These are phyloP conservation scores for Lordiphosa collinella DNA, from an alignment of 1,140 invertebrate genomes.

Conservation along the genomic window DNA sequence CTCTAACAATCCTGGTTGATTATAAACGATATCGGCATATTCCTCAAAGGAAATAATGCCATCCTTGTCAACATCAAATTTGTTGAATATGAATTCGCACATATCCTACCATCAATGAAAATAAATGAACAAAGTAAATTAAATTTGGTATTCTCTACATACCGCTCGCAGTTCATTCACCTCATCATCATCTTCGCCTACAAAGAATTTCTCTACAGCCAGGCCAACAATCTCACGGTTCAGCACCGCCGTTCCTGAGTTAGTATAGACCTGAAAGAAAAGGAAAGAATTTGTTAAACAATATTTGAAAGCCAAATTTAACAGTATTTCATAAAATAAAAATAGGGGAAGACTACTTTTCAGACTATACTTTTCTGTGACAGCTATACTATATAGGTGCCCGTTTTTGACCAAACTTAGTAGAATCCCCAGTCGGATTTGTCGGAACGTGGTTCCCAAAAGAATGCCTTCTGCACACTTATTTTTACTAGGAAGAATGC, in stretches of 20 bases:
- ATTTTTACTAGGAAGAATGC: too few species aligned
- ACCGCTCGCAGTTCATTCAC: constrained; percentile 64
- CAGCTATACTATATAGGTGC: too few species aligned
- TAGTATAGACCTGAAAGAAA: constrained; percentile 54
- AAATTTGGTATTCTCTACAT: background rate
- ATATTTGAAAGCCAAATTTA: too few species aligned
- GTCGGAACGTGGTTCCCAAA: too few species aligned
- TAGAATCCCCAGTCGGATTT: too few species aligned
- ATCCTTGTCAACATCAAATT: constrained; percentile 90
- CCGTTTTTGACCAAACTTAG: too few species aligned
- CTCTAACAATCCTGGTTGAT: constrained; percentile 86
- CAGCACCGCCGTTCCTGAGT: constrained; percentile 27
- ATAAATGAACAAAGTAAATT: background rate
- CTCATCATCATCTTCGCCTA: constrained; percentile 68
- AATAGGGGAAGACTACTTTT: too few species aligned
- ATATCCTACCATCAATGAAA: constrained; percentile 82
- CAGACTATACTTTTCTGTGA: too few species aligned
- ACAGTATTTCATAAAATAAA: too few species aligned
- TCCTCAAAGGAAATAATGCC: constrained; percentile 88
- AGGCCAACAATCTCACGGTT: constrained; percentile 63
- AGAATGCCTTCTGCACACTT: too few species aligned
- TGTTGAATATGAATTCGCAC: constrained; percentile 89
- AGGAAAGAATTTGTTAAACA: too few species aligned
- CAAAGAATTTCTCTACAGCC: constrained; percentile 65
- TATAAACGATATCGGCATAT: constrained; percentile 84